A percentile compares a stretch with the other conserved stretches of the same genome.
These are phyloP conservation scores for Eudiplozoon nipponicum DNA, from an alignment of 2,888 invertebrate genomes.

Conservation along the genomic window DNA sequence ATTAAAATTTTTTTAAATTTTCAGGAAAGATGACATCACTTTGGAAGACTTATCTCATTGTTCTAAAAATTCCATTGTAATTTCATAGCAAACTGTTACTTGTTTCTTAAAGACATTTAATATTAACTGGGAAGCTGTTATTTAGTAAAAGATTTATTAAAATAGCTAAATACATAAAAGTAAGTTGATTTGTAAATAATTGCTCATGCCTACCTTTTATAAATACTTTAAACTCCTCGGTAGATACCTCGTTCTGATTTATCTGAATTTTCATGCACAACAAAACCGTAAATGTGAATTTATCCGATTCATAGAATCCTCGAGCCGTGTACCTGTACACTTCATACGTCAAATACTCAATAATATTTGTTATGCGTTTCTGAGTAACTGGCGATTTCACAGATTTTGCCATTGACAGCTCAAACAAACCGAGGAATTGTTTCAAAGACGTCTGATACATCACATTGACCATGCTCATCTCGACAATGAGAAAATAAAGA, in stretches of 20 bases:
- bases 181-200: neutral
- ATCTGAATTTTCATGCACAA: constrained; percentile 73
- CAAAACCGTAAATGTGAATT: constrained; percentile 61
- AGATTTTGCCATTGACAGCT: constrained; percentile 53
- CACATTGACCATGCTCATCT: constrained; percentile 72
- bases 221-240: constrained; percentile 65
- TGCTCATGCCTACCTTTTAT: constrained; percentile 44
- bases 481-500: constrained; percentile 68
- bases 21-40: too few species aligned
- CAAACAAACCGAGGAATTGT: constrained; percentile 66
- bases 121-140: too few species aligned
- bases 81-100: too few species aligned
- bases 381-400: constrained; percentile 47
- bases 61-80: too few species aligned
- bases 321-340: constrained; percentile 65
- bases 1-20: too few species aligned
- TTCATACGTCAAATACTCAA: constrained; percentile 55
- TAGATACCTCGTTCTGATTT: constrained; percentile 44
- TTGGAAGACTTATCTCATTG: too few species aligned
- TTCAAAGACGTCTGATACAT: constrained; percentile 87
- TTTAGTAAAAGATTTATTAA: too few species aligned
- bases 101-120: too few species aligned
- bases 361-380: constrained; percentile 44
- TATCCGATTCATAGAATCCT: constrained; percentile 65
- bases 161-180: constrained; percentile 1